Base-by-base conservation (phyloP, 2,113 vertebrate species). In the Triplophysa dalaica region DNA sequence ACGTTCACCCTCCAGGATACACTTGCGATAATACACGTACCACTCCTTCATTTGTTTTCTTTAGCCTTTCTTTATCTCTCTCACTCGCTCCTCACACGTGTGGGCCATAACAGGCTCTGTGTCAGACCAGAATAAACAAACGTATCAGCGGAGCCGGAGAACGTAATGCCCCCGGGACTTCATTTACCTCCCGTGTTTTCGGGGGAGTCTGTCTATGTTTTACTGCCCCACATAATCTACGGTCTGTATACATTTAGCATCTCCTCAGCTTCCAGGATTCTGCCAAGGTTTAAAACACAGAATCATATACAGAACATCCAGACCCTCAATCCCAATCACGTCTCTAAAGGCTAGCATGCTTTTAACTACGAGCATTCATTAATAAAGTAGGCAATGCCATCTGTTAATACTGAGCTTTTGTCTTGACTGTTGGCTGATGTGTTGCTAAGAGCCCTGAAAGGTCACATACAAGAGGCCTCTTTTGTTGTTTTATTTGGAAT, bases 101-200 rank as follows among this genome's bases (percentile, higher is more conserved):
- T 58, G 56, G 74, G 89, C 90, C 83, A 81, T 88, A 86, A 70
- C 58, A 83, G 88, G 86, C 79, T 88, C 87, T 90, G 85, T 92
- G 90, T 90, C 91, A 91, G 91, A 88, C 87, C 87, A 86, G 90
- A 91, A 92, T 91, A 91, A 93, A 92, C 89, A 89, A 79, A 82
- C 82, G 82, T 86, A 83, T 85, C 83, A 79, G 62, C 63, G 81
- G 75, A 84, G 88, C 76, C 85, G 88, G 88, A 88, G 89, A 88
- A 90, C 91, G 92, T 92, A 90, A 91, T 87, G 85, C 91, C 89
- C 84, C 76, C 86, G 91, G 90, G 92, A 92, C 89, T 91, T 92
- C 90, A 92, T 93, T 93, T 92, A 92, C 91, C 92, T 91, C 91
- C 89, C 89, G 90, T 90, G 90, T 90, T 88, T 93, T 92, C 89